Percentiles rank a stretch among this genome's conserved stretches.
Conservation (phyloP, 2,797 vertebrate species). For the Podarcis siculus region DNA sequence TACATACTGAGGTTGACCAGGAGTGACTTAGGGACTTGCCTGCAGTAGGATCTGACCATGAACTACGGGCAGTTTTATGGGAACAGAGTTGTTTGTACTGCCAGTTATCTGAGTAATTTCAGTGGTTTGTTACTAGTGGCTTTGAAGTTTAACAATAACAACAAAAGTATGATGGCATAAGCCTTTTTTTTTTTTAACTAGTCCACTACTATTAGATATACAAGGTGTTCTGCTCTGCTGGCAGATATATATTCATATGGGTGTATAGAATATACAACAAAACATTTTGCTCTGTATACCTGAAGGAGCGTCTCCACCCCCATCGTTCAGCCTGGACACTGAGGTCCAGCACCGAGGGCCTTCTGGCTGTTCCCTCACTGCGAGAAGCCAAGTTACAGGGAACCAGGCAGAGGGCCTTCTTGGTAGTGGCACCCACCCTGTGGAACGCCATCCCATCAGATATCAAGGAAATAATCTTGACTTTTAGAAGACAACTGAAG, state of each 20-base stretch:
- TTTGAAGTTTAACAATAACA: neutral
- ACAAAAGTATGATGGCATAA: neutral
- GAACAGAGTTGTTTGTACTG: neutral
- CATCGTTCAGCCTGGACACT: too few relatives aligned
- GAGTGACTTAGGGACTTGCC: neutral
- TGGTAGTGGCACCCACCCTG: too few relatives aligned
- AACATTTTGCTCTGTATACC: too few relatives aligned
- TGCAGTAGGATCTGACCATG: neutral
- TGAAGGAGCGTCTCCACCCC: too few relatives aligned
- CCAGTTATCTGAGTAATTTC: neutral
- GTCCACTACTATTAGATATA: neutral
- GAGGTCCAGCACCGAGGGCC: too few relatives aligned
- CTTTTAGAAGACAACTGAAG: too few relatives aligned
- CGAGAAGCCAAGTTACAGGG: too few relatives aligned
- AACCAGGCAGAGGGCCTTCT: too few relatives aligned
- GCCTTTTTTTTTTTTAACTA: too few relatives aligned
- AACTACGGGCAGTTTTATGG: neutral
- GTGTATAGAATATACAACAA: neutral
- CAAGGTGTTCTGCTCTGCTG: neutral
- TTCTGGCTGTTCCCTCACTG: too few relatives aligned
- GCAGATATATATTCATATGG: neutral
- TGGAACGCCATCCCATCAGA: too few relatives aligned
- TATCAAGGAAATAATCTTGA: too few relatives aligned
- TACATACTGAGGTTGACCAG: conserved; percentile 3
- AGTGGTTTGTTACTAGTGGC: neutral